phyloP scores from a whole-genome alignment of 2,113 vertebrate genomes.

The Phasianus colchicus region DNA sequence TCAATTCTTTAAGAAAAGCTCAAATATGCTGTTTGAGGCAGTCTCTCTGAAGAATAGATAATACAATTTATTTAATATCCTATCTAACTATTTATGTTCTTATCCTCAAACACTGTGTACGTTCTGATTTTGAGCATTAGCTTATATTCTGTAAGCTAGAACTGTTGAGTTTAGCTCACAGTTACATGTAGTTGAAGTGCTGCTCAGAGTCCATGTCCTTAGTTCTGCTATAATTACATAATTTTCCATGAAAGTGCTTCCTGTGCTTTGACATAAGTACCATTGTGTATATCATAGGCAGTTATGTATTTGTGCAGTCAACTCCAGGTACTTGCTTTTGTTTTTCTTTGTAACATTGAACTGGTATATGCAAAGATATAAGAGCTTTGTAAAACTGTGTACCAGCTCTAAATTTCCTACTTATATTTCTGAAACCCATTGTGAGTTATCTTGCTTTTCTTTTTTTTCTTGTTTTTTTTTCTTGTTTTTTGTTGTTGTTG shows the following conservation, averaged over 20 bases:
- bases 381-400: neutral
- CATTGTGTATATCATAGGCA: neutral
- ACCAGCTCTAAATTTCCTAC: neutral
- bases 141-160: neutral
- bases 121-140: neutral
- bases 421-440: neutral
- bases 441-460: neutral
- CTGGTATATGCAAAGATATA: neutral
- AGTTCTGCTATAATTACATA: neutral
- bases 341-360: neutral
- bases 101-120: neutral
- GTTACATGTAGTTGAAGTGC: fast-evolving
- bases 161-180: fast-evolving
- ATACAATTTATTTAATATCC: neutral
- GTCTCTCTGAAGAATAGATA: neutral
- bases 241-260: neutral
- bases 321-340: neutral
- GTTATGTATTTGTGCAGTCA: neutral
- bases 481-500: neutral
- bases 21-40: neutral
- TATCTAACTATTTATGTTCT: neutral
- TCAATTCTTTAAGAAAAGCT: neutral
- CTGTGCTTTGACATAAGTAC: neutral
- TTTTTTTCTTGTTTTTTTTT: neutral
- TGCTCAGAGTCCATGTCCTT: neutral